Percentiles rank a stretch among this genome's conserved stretches.
Evolutionary conservation across 2,113 vertebrate genomes (phyloP).

Genomic region (Anarrhichthys ocellatus): DNA sequence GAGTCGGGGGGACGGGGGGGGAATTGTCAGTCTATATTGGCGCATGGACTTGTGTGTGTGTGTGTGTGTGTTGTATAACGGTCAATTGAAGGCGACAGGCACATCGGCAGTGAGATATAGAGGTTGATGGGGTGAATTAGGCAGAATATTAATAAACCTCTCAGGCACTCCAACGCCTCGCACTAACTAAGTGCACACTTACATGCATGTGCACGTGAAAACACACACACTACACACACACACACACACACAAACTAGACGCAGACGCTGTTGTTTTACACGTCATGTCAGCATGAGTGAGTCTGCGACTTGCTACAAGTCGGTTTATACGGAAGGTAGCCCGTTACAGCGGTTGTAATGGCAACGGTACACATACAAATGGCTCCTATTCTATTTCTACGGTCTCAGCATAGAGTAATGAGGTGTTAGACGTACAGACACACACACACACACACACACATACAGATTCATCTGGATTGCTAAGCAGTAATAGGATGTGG

Average conservation of each 20-base stretch:
- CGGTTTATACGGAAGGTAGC: background rate
- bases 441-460: background rate
- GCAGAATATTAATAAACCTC: conserved; percentile 69
- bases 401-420: background rate
- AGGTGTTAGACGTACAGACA: background rate
- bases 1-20: background rate
- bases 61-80: conserved; percentile 5
- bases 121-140: conserved; percentile 58
- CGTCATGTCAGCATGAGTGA: background rate
- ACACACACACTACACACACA: background rate
- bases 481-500: conserved; percentile 27
- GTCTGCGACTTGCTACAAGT: background rate
- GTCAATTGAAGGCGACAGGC: conserved; percentile 66
- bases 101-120: conserved; percentile 52
- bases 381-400: background rate
- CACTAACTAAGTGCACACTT: conserved; percentile 15
- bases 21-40: background rate
- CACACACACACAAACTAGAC: background rate
- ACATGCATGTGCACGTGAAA: background rate
- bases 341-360: background rate
- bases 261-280: background rate
- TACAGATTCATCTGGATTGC: background rate
- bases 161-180: conserved; percentile 21
- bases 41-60: background rate
- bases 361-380: background rate